Base-by-base conservation (phyloP, 2,113 vertebrate genomes). In the Elanoides forficatus region DNA sequence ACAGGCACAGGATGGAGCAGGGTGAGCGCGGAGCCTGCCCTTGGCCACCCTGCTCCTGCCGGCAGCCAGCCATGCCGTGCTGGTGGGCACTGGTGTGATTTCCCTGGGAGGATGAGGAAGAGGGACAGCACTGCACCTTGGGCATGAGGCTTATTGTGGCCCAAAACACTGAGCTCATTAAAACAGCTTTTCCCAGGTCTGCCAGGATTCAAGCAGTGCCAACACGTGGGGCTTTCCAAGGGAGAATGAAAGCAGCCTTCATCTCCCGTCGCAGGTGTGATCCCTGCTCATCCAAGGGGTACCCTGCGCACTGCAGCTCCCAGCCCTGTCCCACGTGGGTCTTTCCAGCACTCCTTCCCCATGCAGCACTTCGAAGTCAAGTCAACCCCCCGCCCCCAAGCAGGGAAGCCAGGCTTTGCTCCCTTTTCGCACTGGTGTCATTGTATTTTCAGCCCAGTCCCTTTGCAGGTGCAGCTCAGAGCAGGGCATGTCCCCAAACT, bases 1-100 rank as follows among this genome's bases (percentile, higher is more conserved):
- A 72, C 91, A 96, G 82, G 13, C 81, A 59, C 94, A 95, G 98
- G 96, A 93, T 50, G 84, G 82, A 59, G 92, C 92, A 25, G 90
- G 83, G 71, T 23, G 79, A 93, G 92, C 40, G 15, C 36, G 36
- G 84, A 94, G 74, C 66, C 83, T 93, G 92, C 93, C 78, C 26
- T 58, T 40, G 84, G 92, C 95, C 89, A 90, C 91, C 68, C 97
- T 65, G 65, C 70, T 47, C n/a, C 89, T 81, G 23, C 63, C 68
- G 53, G 93, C 82, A 85, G 80, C n/a, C 62, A 68, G 75, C 42
- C 60, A 50, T 7, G 17, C 42, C 53, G 74, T 8, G 53, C 84
- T 63, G 71, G 42, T 50, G 82, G 79, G 79, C 48, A 83, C 80
- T 13, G 25, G 72, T 42, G 45, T 2, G 2, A 40, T 48, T 63